phyloP scores from a whole-genome alignment of 2,113 vertebrate genomes.

The Aphyosemion australe region DNA sequence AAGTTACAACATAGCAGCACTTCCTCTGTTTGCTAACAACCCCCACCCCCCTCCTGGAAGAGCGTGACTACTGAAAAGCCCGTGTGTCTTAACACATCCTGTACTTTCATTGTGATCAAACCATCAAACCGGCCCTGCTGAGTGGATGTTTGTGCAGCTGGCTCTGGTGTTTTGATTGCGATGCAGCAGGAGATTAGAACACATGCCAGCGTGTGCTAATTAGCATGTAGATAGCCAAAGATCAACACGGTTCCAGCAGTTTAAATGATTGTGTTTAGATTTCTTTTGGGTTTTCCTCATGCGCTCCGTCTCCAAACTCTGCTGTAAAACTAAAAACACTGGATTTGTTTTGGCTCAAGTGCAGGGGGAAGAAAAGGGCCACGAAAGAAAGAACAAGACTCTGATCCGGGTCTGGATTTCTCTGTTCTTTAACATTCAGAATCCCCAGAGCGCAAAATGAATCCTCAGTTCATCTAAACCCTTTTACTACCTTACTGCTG shows the following conservation, averaged over 20 bases:
- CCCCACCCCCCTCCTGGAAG: slow-evolving; percentile 39
- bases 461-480: slow-evolving; percentile 71
- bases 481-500: slow-evolving; percentile 72
- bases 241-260: slow-evolving; percentile 21
- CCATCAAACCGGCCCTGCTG: slow-evolving; percentile 53
- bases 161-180: slow-evolving; percentile 65
- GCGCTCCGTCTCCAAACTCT: slow-evolving; percentile 34
- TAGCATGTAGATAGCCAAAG: slow-evolving; percentile 1
- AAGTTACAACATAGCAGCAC: slow-evolving; percentile 59
- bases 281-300: slow-evolving; percentile 18
- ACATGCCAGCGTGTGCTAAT: slow-evolving; percentile 30
- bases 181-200: slow-evolving; percentile 56
- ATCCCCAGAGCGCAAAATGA: slow-evolving; percentile 55
- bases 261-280: not conserved
- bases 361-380: slow-evolving; percentile 49
- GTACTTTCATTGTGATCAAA: slow-evolving; percentile 51
- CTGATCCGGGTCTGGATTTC: too few species aligned
- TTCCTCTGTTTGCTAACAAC: slow-evolving; percentile 47
- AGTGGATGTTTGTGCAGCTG: slow-evolving; percentile 71
- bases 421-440: too few species aligned
- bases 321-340: slow-evolving; percentile 28
- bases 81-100: slow-evolving; percentile 62
- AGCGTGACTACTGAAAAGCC: slow-evolving; percentile 49
- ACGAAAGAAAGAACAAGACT: too few species aligned
- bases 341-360: slow-evolving; percentile 49